Base-by-base conservation (phyloP, 1,140 invertebrate genomes). In the Pachypeltis micranthus region DNA sequence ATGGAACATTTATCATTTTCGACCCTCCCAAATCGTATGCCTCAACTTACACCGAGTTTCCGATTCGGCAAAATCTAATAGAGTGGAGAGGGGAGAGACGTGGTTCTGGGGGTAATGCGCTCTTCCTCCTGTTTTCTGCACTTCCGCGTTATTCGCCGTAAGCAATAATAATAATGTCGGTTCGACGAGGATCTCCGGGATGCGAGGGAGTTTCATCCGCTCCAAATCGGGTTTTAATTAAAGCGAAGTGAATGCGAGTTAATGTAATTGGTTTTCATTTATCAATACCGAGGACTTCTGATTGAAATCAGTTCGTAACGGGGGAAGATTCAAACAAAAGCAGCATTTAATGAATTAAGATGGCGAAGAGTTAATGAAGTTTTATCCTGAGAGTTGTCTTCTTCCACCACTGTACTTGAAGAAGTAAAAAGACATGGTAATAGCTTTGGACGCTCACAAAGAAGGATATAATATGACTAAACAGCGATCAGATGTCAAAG, bases 401-500 rank as follows among this genome's bases (percentile, higher is more conserved):
- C 47, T 21, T 54, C 31, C 7, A 16, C 31, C 4, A 54, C 47
- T 54, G 7, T 54, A 54, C 47, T 39, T 39, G 47, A 23, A 21
- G 47, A 21, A 54, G 47, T 54, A 59, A 47, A 64, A 59, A 63
- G 63, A 64, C 57, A 64, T 59, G 63, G 56, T 64, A 64, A 64
- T 64, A 64, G 63, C 63, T 64, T 64, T 59, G 63, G 21, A 28
- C 29, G 19, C 21, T 10, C 34, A 24, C 56, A 64, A 64, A 59
- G 57, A 51, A 64, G 54, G 28, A 28, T 57, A 59, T 64, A 64
- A 64, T 64, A 34, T 59, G 63, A 64, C 56, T 64, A 44, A 59
- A 64, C 56, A 27, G 63, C 63, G 63, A 64, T 64, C 63, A 64
- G 63, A 59, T 64, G 63, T 64, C 63, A 64, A 64, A 64, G 63